Evolutionary conservation across 2,797 vertebrate genomes (phyloP).

Genomic region (Agapornis canus): DNA sequence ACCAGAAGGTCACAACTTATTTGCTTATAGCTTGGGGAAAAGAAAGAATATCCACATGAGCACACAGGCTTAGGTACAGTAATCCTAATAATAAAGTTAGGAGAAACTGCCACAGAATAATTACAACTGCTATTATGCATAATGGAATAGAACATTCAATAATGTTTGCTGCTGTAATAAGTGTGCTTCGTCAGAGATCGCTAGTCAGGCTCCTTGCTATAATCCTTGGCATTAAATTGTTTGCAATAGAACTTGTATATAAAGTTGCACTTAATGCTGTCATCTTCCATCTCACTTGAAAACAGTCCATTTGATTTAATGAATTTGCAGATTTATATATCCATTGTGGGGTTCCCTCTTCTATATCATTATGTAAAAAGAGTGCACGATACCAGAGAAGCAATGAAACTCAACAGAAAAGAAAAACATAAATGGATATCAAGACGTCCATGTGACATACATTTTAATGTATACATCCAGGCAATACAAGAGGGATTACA

Average conservation of each 20-base stretch:
- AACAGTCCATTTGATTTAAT: background rate
- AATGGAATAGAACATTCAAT: constrained; percentile 29
- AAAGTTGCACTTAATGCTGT: background rate
- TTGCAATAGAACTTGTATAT: background rate
- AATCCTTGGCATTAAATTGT: background rate
- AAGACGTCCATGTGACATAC: background rate
- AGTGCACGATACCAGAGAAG: background rate
- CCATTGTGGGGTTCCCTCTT: background rate
- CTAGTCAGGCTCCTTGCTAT: background rate
- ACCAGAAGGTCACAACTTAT: background rate
- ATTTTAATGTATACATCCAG: background rate
- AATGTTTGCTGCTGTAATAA: background rate
- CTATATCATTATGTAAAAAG: background rate
- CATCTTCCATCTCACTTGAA: background rate
- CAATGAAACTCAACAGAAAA: background rate
- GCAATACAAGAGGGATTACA: background rate
- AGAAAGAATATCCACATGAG: constrained; percentile 43
- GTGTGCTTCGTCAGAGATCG: background rate
- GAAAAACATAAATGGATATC: background rate
- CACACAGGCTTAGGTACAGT: constrained; percentile 26
- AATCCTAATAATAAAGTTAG: constrained; percentile 48
- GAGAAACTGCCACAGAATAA: constrained; percentile 35
- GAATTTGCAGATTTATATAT: background rate
- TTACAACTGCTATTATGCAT: constrained; percentile 25
- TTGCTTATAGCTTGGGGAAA: constrained; percentile 28